Evolutionary conservation across 2,888 invertebrate species (phyloP), one percentile per base, ranked within the genome.

Genomic region (Euphydryas editha): DNA sequence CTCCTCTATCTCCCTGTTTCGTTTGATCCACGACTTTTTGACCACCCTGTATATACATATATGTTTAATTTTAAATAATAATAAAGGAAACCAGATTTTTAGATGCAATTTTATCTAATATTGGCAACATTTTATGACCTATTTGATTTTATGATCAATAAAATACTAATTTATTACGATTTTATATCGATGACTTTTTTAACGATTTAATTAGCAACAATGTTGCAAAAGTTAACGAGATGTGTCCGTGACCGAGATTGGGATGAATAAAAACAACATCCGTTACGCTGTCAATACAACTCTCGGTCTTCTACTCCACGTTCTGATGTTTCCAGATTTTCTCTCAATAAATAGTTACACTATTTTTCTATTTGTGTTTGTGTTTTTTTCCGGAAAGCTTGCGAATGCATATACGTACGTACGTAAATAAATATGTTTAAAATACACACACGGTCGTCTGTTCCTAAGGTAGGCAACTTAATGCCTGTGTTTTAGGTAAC

Each of bases 211-310:
- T 62, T 68, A 59, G 46, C 49, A 56, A 62, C 30, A 47, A 46
- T 62, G 65, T 69, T 69, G 58, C 63, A 58, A 61, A 65, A 65
- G 51, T 65, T 37, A 66, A 64, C 59, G 49, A 68, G 70, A 70
- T 65, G 47, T 63, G 71, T 60, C 70, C 70, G 56, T 71, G 70
- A 63, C 70, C 67, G 63, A 68, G 65, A 61, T 71, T 46, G 37
- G 54, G 61, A 58, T 15, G 46, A n/a, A 62, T 61, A 70, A 65
- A 62, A 62, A 62, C 54, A 21, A 5, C 56, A 57, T 47, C 46
- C 56, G 39, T 61, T 39, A 39, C 20, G 42, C 42, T n/a, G 42
- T 44, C 57, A 57, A 63, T 47, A 37, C 37, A 15, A 49, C 18
- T 47, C 5, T n/a, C 13, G 37, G n/a, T 47, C 36, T 55, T 54